phyloP scores from a whole-genome alignment of 2,888 invertebrate species.

The Gisinianus flammeolus region DNA sequence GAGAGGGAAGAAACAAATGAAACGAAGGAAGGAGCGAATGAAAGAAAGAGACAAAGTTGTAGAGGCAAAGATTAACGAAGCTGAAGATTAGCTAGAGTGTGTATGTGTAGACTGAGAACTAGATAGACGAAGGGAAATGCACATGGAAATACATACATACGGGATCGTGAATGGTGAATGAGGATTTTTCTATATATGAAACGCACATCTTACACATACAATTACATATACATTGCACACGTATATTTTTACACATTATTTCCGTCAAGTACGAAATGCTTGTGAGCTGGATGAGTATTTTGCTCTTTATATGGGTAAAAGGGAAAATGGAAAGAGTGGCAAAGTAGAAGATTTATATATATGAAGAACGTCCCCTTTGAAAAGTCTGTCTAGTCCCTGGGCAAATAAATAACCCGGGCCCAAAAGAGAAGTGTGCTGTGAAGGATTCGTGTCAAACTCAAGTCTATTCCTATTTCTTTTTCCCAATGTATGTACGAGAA shows the following conservation, averaged over 20 bases:
- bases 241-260: no score
- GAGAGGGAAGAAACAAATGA: not conserved
- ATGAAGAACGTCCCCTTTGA: conserved; percentile 45
- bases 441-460: conserved; percentile 44
- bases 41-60: conserved; percentile 19
- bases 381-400: conserved; percentile 45
- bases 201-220: no score
- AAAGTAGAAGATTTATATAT: conserved; percentile 42
- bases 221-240: no score
- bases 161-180: not conserved
- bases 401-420: conserved; percentile 42
- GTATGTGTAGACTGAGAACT: no score
- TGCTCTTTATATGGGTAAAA: not conserved
- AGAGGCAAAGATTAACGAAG: conserved; percentile 34
- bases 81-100: conserved; percentile 34
- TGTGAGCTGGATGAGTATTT: no score
- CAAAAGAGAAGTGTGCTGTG: conserved; percentile 38
- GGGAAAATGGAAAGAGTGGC: conserved; percentile 9
- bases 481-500: not conserved
- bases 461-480: conserved; percentile 40
- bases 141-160: not conserved
- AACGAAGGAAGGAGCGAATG: not conserved
- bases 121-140: no score
- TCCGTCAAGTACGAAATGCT: no score
- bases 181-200: not conserved